Base-by-base conservation (phyloP, 2,888 invertebrate species). In the Leptopilina drosophilae region DNA sequence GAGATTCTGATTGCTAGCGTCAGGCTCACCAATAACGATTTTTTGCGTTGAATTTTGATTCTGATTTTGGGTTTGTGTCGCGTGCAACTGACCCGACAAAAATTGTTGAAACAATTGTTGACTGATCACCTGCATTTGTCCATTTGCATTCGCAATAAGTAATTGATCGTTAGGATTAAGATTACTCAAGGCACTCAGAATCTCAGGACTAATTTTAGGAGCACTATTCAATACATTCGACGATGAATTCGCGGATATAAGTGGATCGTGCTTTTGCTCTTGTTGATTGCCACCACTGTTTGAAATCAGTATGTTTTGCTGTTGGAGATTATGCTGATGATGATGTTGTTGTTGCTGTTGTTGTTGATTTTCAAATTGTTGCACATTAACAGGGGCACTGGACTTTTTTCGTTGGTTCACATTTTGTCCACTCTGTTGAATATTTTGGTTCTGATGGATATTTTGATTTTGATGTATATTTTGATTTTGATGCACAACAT, bases 41-140 rank as follows among this genome's bases (percentile, higher is more conserved):
- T 92, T 92, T 77, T 91, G 91, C 3, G 91, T 90, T 83, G 91
- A 91, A 85, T 87, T 90, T 82, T 88, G 90, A 84, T 86, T 88
- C 66, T 88, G 88, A 65, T 77, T 77, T 76, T 89, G 89, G 46
- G 88, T 89, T 75, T 84, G 84, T 46, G 86, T 83, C 0, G 88
- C 81, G 78, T 89, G 90, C 75, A 92, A 84, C 64, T 91, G 92
- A 1, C 90, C 91, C 6, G 91, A 87, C 53, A 92, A 79, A 75
- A 91, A 88, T 77, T 92, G 92, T 79, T 92, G 92, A 49, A 92
- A 81, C 6, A 90, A 81, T 65, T 92, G 92, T 69, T 92, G 92
- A 81, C 91, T 91, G 42, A 92, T 91, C 0, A 92, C 89, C 80
- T 92, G 92, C 92, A 91, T 92, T 78, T 92, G 91, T 4, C 92